Percentiles rank a stretch among this genome's conserved stretches.
These are phyloP conservation scores for Perithous albicinctus DNA, from an alignment of 2,888 invertebrate genomes.

Conservation along the genomic window DNA sequence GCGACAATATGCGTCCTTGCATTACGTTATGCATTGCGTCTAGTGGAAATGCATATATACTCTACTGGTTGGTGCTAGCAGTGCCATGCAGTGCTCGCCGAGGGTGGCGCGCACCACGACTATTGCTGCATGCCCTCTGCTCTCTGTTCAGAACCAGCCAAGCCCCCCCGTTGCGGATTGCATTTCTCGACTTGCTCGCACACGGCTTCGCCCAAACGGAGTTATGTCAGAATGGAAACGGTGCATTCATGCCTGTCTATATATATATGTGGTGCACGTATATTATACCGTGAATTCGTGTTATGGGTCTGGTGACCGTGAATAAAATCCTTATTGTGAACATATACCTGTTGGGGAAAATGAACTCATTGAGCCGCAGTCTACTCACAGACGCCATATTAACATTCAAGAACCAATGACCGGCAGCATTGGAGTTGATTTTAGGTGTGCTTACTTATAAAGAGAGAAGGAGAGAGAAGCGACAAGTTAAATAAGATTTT, in stretches of 20 bases:
- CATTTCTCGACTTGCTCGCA: constrained; percentile 17
- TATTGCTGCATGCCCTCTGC: constrained; percentile 8
- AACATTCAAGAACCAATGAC: background rate
- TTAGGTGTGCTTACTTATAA: too few species aligned
- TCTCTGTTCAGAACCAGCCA: constrained; percentile 25
- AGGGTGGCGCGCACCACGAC: background rate
- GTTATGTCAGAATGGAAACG: constrained; percentile 58
- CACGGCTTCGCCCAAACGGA: constrained; percentile 41
- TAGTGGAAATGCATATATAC: constrained; percentile 43
- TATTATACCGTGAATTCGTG: constrained; percentile 12
- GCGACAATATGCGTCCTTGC: constrained; percentile 73
- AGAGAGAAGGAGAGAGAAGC: too few species aligned
- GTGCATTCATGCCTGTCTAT: constrained; percentile 36
- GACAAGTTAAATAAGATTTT: too few species aligned
- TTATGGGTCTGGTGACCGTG: background rate
- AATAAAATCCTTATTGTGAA: background rate
- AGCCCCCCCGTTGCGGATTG: constrained; percentile 11
- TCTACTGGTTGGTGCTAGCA: background rate
- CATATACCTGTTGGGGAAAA: background rate
- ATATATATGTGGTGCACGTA: constrained; percentile 1
- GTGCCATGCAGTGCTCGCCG: constrained; percentile 37
- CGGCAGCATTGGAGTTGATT: too few species aligned
- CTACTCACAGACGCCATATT: background rate
- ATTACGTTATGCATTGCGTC: constrained; percentile 69
- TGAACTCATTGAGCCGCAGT: background rate